Evolutionary conservation across 2,113 vertebrate species (phyloP).

Genomic region (Mobula hypostoma): DNA sequence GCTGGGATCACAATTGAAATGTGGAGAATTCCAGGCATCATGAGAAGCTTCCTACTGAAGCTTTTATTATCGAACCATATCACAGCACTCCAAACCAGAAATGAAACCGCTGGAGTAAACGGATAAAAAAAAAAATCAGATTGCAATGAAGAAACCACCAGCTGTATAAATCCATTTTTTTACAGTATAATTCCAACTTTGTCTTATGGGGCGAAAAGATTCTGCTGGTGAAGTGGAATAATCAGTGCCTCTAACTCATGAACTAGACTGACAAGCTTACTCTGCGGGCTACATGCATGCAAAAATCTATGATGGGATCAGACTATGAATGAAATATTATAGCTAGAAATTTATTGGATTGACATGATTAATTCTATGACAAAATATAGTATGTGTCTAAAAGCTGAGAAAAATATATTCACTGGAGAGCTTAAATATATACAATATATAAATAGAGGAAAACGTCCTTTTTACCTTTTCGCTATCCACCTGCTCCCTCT

Average conservation of each 20-base stretch:
- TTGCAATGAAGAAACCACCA: not conserved
- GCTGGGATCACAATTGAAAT: not conserved
- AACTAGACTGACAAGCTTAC: not conserved
- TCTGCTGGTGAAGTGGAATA: slow-evolving; percentile 33
- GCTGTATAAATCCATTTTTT: not conserved
- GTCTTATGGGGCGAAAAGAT: not conserved
- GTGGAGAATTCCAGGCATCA: not conserved
- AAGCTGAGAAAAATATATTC: not conserved
- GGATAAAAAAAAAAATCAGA: not conserved
- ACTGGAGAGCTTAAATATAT: not conserved
- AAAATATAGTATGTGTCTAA: not conserved
- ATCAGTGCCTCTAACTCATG: not conserved
- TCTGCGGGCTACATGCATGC: not conserved
- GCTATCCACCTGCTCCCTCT: not conserved
- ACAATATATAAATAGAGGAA: not conserved
- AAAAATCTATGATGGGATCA: slow-evolving; percentile 1
- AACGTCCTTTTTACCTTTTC: not conserved
- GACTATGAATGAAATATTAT: slow-evolving; percentile 17
- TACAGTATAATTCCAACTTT: slow-evolving; percentile 9
- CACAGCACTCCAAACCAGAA: not conserved
- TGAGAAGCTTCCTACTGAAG: not conserved
- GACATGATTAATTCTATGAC: not conserved
- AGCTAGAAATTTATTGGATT: not conserved
- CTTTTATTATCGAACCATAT: not conserved
- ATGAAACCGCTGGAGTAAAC: not conserved